A percentile compares a stretch with the other conserved stretches of the same genome.
Evolutionary conservation across 2,113 vertebrate genomes (phyloP).

Genomic region (Panthera leo): DNA sequence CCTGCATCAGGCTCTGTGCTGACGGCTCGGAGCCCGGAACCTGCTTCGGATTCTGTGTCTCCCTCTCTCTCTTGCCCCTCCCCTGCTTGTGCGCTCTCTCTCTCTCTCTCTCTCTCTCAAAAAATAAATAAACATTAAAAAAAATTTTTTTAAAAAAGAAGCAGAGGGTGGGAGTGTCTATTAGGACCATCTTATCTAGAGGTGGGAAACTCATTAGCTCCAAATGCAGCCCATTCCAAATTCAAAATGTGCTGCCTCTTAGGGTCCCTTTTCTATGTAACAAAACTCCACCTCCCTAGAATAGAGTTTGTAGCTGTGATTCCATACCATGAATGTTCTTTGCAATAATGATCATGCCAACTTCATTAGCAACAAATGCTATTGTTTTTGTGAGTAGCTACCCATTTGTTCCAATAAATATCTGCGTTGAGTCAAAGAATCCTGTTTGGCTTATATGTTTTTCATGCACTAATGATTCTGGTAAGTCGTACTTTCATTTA

Average conservation of each 20-base stretch:
- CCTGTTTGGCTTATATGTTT: constrained; percentile 15
- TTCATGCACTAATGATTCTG: constrained; percentile 30
- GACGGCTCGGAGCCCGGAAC: no score
- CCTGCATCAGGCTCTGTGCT: no score
- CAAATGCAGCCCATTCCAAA: constrained; percentile 11
- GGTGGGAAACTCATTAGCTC: constrained; percentile 16
- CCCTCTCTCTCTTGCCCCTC: no score
- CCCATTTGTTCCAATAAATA: constrained; percentile 64
- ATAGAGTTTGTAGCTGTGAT: neutral
- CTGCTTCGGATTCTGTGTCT: no score
- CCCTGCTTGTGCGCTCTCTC: no score
- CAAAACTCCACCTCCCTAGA: neutral
- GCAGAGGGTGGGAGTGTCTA: neutral
- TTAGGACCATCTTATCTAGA: neutral
- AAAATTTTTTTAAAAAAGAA: neutral
- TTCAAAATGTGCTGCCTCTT: neutral
- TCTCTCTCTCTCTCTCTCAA: no score
- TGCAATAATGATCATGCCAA: neutral
- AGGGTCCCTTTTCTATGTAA: neutral
- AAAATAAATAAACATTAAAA: no score
- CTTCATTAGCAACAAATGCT: constrained; percentile 44
- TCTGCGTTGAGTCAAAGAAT: constrained; percentile 50
- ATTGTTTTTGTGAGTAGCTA: constrained; percentile 28
- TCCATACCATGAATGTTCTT: neutral
- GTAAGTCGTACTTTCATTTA: constrained; percentile 46